Evolutionary conservation across 1,140 invertebrate species (phyloP).

Genomic region (Papilio xuthus): DNA sequence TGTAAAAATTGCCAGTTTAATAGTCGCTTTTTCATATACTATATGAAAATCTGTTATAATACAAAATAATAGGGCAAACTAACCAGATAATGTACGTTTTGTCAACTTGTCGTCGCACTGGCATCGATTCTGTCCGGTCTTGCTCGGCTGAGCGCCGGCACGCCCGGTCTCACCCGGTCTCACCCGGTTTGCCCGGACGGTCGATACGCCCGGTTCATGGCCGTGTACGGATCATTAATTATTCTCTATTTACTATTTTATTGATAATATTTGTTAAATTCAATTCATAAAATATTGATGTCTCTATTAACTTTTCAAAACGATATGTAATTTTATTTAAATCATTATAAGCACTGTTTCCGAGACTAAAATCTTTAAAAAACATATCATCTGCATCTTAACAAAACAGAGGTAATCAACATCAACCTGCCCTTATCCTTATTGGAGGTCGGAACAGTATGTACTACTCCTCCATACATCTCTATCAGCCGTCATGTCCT

Average conservation of each 20-base stretch:
- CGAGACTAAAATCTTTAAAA: too few species aligned
- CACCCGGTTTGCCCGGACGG: slow-evolving; percentile 47
- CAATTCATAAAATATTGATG: neutral
- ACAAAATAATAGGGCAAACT: neutral
- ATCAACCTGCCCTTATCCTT: too few species aligned
- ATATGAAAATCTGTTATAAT: too few species aligned
- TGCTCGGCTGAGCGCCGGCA: slow-evolving; percentile 39
- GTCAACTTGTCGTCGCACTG: slow-evolving; percentile 24
- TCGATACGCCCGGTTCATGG: slow-evolving; percentile 53
- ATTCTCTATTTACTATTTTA: slow-evolving; percentile 39
- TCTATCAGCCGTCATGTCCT: too few species aligned
- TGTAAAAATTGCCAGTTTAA: too few species aligned
- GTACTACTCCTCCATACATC: too few species aligned
- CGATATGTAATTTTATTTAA: neutral
- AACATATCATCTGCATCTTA: too few species aligned
- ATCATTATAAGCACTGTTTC: neutral
- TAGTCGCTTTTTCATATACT: too few species aligned
- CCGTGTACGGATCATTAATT: slow-evolving; percentile 51
- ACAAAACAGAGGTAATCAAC: too few species aligned
- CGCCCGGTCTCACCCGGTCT: slow-evolving; percentile 40
- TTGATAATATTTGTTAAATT: neutral
- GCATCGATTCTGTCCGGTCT: slow-evolving; percentile 34
- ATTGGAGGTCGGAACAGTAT: too few species aligned
- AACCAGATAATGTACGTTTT: neutral
- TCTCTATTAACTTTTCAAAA: neutral